A percentile compares a stretch with the other conserved stretches of the same genome.
Evolutionary conservation across 2,888 invertebrate genomes (phyloP).

Genomic region (Invenusta paracnida): DNA sequence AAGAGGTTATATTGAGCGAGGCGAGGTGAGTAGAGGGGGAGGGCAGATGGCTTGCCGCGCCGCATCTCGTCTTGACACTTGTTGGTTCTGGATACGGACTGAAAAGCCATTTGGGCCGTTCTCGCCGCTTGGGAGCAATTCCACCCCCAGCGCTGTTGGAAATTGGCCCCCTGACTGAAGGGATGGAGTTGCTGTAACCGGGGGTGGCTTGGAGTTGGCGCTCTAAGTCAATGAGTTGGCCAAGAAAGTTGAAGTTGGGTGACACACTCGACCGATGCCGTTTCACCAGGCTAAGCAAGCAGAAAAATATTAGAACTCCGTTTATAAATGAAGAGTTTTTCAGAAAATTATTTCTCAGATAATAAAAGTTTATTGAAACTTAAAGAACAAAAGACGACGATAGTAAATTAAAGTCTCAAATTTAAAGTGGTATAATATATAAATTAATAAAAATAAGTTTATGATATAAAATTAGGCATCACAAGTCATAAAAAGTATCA

Average conservation of each 20-base stretch:
- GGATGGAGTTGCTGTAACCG: too few relatives aligned
- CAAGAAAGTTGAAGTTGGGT: conserved; percentile 39
- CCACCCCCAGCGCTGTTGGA: background rate
- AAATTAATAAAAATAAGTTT: too few relatives aligned
- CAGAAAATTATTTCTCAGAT: too few relatives aligned
- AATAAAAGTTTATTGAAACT: too few relatives aligned
- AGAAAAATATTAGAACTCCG: background rate
- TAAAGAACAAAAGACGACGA: too few relatives aligned
- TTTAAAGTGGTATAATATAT: too few relatives aligned
- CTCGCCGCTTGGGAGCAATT: background rate
- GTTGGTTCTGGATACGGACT: background rate
- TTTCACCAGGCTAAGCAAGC: conserved; percentile 20
- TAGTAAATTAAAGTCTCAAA: too few relatives aligned
- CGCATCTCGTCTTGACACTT: background rate
- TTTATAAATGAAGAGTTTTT: too few relatives aligned
- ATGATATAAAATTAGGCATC: too few relatives aligned
- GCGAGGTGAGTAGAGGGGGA: conserved; percentile 3
- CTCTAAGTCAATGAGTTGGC: conserved; percentile 34
- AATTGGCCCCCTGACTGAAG: too few relatives aligned
- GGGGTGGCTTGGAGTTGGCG: background rate
- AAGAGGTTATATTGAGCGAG: background rate
- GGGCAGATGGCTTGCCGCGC: background rate
- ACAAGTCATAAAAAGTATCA: too few relatives aligned
- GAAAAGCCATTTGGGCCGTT: background rate
- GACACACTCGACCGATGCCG: conserved; percentile 31